phyloP scores from a whole-genome alignment of 2,888 invertebrate genomes.

The Lasioglossum leucozonium region DNA sequence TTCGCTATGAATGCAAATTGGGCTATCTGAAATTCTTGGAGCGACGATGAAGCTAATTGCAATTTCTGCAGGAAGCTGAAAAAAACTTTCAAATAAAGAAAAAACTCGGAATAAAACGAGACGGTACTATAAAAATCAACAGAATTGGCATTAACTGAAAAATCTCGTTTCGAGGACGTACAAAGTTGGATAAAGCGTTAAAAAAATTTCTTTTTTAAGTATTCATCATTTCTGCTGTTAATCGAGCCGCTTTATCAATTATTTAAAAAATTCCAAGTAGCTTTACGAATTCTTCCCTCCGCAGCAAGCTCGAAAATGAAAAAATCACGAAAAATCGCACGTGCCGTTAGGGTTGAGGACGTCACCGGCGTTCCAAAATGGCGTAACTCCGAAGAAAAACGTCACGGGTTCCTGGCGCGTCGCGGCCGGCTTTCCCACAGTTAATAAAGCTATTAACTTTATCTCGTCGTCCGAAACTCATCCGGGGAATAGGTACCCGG shows the following conservation, averaged over 20 bases:
- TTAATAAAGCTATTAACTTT: constrained; percentile 83
- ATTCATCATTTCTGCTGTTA: not conserved
- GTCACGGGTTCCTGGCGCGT: constrained; percentile 24
- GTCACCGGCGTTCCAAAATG: not conserved
- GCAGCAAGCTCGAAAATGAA: no score
- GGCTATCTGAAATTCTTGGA: not conserved
- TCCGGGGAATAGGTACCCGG: constrained; percentile 71
- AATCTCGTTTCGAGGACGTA: not conserved
- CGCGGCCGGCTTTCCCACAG: constrained; percentile 78
- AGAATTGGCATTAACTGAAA: not conserved
- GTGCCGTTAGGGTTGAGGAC: not conserved
- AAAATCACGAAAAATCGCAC: not conserved
- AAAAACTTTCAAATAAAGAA: not conserved
- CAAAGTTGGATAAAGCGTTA: not conserved
- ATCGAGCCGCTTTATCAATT: no score
- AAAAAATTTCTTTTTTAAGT: not conserved
- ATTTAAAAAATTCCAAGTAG: no score
- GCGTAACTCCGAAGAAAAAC: constrained; percentile 24
- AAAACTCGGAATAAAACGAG: not conserved
- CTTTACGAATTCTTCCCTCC: no score
- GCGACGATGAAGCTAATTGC: not conserved
- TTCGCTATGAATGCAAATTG: not conserved
- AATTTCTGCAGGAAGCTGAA: not conserved
- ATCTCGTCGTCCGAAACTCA: constrained; percentile 76
- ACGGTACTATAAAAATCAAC: not conserved